Evolutionary conservation across 2,888 invertebrate species (phyloP), one percentile per base, ranked within the genome.

Genomic region (Thelaira solivaga): DNA sequence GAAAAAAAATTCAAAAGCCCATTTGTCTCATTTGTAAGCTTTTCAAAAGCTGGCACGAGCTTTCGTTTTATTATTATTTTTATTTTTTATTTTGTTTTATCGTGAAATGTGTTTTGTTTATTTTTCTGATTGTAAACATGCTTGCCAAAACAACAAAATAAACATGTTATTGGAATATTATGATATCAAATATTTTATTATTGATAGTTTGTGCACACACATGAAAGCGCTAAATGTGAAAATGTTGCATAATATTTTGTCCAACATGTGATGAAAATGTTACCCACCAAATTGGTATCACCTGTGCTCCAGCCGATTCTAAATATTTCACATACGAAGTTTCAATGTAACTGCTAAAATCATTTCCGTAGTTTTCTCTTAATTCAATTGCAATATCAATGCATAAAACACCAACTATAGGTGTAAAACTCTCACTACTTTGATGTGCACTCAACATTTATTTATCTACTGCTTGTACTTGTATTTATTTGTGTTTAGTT

Each of bases 321-420:
- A 97, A 86, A 88, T 92, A 94, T 87, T 96, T 96, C 0, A 97
- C 95, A 85, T 97, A 97, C 0, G 95, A 94, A 0, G 95, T 93
- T 0, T 94, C 93, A 61, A 97, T 93, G 84, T 93, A 96, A 83
- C 94, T 94, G 83, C 91, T 92, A 57, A 90, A 87, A 6, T 90
- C 86, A 29, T 41, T 34, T 0, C 91, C 91, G 85, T 90, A 93
- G 61, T 89, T 88, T 4, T 89, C 81, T 18, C 90, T 88, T 1
- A 94, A 87, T 0, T 92, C 90, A 61, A 87, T 85, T 0, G 92
- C 91, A 67, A 92, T 89, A 87, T 95, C 94, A 85, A 94, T 93
- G 1, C 94, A 90, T 72, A 95, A 88, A 55, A 95, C 89, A n/a
- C 95, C 95, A 77, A 93, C 90, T 71, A 93, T 91, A 0, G 93